These are phyloP conservation scores for Prinia subflava DNA, from an alignment of 2,113 vertebrate genomes.

Conservation along the genomic window DNA sequence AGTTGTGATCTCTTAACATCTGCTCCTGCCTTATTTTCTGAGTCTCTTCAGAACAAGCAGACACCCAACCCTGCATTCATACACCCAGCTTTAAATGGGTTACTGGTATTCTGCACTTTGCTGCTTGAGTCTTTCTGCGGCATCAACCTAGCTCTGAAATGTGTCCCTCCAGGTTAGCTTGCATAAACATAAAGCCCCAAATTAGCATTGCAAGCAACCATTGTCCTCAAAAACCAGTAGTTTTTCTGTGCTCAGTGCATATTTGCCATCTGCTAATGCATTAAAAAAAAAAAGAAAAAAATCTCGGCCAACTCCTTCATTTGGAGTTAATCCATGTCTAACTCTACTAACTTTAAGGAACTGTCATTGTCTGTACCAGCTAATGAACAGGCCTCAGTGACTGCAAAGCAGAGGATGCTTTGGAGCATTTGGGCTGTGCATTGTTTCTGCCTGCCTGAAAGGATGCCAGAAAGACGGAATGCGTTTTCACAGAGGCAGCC, in stretches of 20 bases:
- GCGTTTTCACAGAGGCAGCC: rapidly evolving
- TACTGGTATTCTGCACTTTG: neutral
- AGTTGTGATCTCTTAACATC: neutral
- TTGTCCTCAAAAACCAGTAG: conserved; percentile 30
- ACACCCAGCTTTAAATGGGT: neutral
- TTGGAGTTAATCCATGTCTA: conserved; percentile 9
- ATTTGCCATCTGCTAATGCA: conserved; percentile 28
- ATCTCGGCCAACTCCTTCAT: neutral
- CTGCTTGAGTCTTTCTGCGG: neutral
- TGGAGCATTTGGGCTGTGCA: neutral
- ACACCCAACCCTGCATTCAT: neutral
- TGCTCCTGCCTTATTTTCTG: neutral
- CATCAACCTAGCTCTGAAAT: conserved; percentile 12
- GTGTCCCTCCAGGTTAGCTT: conserved; percentile 38
- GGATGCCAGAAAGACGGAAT: neutral
- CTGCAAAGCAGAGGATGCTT: neutral
- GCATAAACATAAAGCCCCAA: conserved; percentile 28
- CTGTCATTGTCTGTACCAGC: neutral
- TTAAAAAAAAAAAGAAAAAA: neutral
- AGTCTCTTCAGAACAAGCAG: neutral
- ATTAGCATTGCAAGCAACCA: conserved; percentile 36
- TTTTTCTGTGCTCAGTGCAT: neutral
- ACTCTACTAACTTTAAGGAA: neutral
- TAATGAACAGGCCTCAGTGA: neutral
- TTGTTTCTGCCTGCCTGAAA: neutral